These are phyloP conservation scores for Noctua pronuba DNA, from an alignment of 2,888 invertebrate species.

Conservation along the genomic window DNA sequence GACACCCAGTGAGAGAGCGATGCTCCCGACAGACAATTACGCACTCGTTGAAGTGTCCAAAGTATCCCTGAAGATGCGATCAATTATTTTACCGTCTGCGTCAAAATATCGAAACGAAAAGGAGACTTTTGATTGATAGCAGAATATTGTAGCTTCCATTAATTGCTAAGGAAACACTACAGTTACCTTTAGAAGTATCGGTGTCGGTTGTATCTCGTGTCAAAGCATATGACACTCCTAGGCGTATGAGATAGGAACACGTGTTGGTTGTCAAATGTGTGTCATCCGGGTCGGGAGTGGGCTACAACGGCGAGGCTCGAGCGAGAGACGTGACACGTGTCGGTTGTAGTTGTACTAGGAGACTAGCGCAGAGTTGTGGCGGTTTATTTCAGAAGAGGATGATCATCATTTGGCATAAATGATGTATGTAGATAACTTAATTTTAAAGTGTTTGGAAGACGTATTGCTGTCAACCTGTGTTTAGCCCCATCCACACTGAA, in stretches of 20 bases:
- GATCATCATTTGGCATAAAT: not conserved
- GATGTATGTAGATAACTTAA: not conserved
- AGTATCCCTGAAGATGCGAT: not conserved
- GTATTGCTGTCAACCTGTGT: too few species aligned
- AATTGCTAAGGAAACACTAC: not conserved
- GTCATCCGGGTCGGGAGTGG: not conserved
- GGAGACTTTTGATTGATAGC: not conserved
- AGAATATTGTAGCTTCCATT: not conserved
- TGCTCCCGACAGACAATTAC: not conserved
- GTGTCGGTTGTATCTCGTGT: not conserved
- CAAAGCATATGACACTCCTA: not conserved
- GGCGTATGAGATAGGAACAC: slow-evolving; percentile 18
- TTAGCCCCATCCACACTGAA: not conserved
- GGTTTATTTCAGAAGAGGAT: not conserved
- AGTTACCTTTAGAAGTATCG: not conserved
- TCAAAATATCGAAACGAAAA: not conserved
- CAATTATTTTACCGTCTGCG: not conserved
- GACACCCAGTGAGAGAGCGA: not conserved
- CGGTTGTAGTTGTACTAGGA: slow-evolving; percentile 13
- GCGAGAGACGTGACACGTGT: not conserved
- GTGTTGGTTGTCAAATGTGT: slow-evolving; percentile 35
- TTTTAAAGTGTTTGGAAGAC: not conserved
- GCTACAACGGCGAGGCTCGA: too few species aligned
- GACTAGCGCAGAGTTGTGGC: not conserved
- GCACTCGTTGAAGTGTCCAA: not conserved